Percentiles rank a stretch among this genome's conserved stretches.
phyloP scores from a whole-genome alignment of 2,113 vertebrate genomes.

The Gila orcuttii region DNA sequence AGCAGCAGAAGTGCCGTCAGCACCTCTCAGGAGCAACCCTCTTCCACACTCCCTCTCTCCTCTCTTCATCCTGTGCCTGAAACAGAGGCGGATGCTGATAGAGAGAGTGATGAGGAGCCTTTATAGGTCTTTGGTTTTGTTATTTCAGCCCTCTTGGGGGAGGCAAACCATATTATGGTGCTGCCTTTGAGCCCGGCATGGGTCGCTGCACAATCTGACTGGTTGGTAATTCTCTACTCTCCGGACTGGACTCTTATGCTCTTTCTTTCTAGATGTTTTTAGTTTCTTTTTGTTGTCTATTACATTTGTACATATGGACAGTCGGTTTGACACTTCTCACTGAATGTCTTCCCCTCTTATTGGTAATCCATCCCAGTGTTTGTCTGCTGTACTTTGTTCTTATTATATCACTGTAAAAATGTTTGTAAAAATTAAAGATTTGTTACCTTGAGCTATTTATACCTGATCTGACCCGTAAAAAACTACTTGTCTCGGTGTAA shows the following conservation, averaged over 20 bases:
- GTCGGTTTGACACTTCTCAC: neutral
- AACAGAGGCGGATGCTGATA: conserved; percentile 41
- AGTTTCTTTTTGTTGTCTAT: too few species aligned
- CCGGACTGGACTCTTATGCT: neutral
- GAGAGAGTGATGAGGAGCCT: conserved; percentile 71
- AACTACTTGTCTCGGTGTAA: neutral
- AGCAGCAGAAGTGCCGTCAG: conserved; percentile 24
- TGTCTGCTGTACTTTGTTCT: neutral
- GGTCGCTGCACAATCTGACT: conserved; percentile 10
- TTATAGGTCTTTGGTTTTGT: conserved; percentile 59
- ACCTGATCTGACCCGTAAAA: neutral
- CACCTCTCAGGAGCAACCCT: conserved; percentile 55
- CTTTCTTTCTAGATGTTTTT: conserved; percentile 8
- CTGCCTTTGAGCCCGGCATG: neutral
- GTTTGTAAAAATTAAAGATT: conserved; percentile 12
- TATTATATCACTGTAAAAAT: neutral
- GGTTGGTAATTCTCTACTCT: neutral
- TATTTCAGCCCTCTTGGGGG: conserved; percentile 1
- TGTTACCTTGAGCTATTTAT: neutral
- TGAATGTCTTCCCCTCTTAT: neutral
- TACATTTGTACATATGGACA: conserved; percentile 22
- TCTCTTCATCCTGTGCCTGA: conserved; percentile 65
- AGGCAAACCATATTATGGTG: neutral
- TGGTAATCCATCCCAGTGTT: neutral
- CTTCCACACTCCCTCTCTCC: conserved; percentile 67